Evolutionary conservation across 2,113 vertebrate genomes (phyloP), one percentile per base, ranked within the genome.

Genomic region (Salvelinus fontinalis): DNA sequence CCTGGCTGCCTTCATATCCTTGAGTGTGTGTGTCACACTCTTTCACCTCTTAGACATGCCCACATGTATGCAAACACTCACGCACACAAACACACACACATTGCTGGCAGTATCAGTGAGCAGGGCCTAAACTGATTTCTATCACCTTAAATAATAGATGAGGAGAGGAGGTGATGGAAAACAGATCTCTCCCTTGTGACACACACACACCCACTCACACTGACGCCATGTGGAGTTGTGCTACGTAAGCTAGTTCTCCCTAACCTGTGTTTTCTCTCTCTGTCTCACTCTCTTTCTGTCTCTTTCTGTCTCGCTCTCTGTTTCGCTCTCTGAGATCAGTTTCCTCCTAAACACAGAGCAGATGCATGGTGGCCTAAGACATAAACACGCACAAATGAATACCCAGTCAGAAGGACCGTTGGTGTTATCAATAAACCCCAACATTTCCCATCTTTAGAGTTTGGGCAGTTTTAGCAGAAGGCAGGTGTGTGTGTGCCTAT

Each of bases 111-210:
- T 80, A 86, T 88, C 83, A 77, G 75, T 85, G 79, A 85, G 65
- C 76, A 67, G 83, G 87, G 85, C 81, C 87, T 78, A 51, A 76
- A 39, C 77, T 83, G 85, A 90, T 87, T 90, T 89, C 84, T 86
- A 83, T 80, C 75, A n/a, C 20, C 78, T 75, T 92, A 70, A 91
- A 91, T 91, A 86, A 92, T 92, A 83, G 75, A 92, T 91, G 90
- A 89, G 81, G 76, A 82, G 72, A 84, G 79, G 79, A 87, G 82
- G 81, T 80, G 75, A 80, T 67, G 70, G 74, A 87, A 86, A 91
- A 90, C 77, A 84, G 85, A 92, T 91, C 86, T 83, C 72, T 90
- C 88, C 88, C 88, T 11, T 83, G 82, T 79, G 89, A 90, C 62
- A 57, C 49, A 59, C 24, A 57, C 49, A 57, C 13, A 57, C 65